Conservation (phyloP, 2,888 invertebrate genomes). For the Camponotus fellah region DNA sequence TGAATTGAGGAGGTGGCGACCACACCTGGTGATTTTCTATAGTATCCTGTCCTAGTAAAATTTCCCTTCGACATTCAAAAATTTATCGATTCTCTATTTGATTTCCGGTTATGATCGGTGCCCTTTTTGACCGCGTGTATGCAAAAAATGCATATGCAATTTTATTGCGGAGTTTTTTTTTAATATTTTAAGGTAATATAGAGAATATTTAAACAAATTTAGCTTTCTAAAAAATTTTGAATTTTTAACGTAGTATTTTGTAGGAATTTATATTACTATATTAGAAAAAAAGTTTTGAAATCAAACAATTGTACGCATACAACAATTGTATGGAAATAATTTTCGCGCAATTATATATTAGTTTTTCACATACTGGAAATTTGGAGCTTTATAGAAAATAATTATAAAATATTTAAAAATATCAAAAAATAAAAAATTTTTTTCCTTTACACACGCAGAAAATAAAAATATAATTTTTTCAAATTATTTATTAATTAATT, state of each 20-base stretch:
- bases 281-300: neutral
- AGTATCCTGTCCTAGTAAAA: conserved; percentile 72
- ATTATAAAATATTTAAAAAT: neutral
- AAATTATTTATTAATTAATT: neutral
- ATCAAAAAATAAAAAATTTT: neutral
- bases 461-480: no score
- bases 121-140: neutral
- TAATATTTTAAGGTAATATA: neutral
- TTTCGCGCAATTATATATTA: neutral
- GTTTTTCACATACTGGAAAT: no score
- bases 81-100: conserved; percentile 75
- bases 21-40: conserved; percentile 77
- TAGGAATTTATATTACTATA: neutral
- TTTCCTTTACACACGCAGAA: no score
- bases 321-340: neutral
- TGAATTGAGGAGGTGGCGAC: conserved; percentile 9
- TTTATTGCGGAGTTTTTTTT: neutral
- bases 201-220: neutral
- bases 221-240: neutral
- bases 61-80: conserved; percentile 58
- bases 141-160: neutral
- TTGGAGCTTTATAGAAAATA: neutral
- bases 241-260: neutral
- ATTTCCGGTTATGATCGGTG: conserved; percentile 68
- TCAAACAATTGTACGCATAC: neutral